Evolutionary conservation across 2,797 vertebrate genomes (phyloP), one percentile per base, ranked within the genome.

Genomic region (Lithobates sylvaticus): DNA sequence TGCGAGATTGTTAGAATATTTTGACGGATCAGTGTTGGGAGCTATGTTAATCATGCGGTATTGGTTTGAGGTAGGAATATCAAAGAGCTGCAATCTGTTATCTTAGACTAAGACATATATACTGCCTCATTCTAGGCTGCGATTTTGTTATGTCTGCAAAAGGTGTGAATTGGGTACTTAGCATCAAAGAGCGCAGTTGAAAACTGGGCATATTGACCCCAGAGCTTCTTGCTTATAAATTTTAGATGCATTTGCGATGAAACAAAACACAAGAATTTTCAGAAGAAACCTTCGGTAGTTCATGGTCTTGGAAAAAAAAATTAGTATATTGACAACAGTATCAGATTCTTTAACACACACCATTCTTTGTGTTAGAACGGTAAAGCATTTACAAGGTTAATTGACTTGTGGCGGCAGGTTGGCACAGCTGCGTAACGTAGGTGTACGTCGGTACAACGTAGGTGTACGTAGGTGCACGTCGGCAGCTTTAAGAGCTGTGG

Each of bases 1-100:
- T 64, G 58, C 34, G 69, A 68, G 39, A 73, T 78, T 79, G 68
- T 79, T 76, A 85, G 83, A 79, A 73, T 79, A 73, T 79, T 78
- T 85, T 85, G 76, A 85, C n/a, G 15, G 36, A 73, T 78, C 76
- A 85, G 29, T 44, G 76, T 65, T 32, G 44, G 68, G 36, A 67
- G 58, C 36, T 78, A 44, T 79, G 83, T 74, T 85, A 85, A 85
- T 78, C 68, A 39, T 47, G 42, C 26, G 32, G 18, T 44, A 85
- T 29, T n/a, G 47, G 26, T 61, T 34, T 32, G 72, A 64, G n/a
- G 23, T 61, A 54, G 34, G 79, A 64, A 67, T 71, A 39, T 42
- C 36, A 42, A 61, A 71, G 47, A 39, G 36, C 23, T 64, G 50
- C 69, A 39, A 71, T 64, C 50, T 23, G 13, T 73, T 71, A 61